A percentile compares a stretch with the other conserved stretches of the same genome.
Conservation (phyloP, 2,888 invertebrate species). For the Tyria jacobaeae region DNA sequence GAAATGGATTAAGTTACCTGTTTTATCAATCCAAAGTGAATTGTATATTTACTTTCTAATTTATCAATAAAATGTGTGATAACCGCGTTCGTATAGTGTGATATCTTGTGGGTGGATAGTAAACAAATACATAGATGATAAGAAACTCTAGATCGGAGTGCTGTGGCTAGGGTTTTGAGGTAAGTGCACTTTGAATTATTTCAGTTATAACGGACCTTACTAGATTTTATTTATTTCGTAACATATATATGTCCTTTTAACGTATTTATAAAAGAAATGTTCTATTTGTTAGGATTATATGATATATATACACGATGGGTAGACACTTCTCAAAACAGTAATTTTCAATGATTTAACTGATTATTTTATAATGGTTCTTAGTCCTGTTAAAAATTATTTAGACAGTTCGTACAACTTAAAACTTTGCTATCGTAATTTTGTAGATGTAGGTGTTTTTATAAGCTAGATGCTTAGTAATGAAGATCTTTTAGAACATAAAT, state of each 20-base stretch:
- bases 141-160: conserved; percentile 30
- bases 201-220: background rate
- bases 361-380: too few species aligned
- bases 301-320: too few species aligned
- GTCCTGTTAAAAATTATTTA: too few species aligned
- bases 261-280: background rate
- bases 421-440: too few species aligned
- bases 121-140: conserved; percentile 54
- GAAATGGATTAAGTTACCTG: conserved; percentile 1
- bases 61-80: conserved; percentile 59
- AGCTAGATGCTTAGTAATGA: too few species aligned
- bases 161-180: conserved; percentile 17
- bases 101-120: conserved; percentile 48
- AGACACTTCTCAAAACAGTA: too few species aligned
- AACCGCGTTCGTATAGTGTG: conserved; percentile 48
- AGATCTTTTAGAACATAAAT: too few species aligned
- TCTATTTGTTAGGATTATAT: background rate
- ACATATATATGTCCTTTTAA: background rate
- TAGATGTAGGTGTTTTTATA: too few species aligned
- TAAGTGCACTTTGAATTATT: conserved; percentile 25
- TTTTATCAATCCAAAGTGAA: conserved; percentile 7
- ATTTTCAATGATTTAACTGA: too few species aligned
- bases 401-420: too few species aligned
- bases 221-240: background rate
- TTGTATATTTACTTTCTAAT: conserved; percentile 63